Conservation (phyloP, 2,797 vertebrate species). For the Thripadectes ignobilis region DNA sequence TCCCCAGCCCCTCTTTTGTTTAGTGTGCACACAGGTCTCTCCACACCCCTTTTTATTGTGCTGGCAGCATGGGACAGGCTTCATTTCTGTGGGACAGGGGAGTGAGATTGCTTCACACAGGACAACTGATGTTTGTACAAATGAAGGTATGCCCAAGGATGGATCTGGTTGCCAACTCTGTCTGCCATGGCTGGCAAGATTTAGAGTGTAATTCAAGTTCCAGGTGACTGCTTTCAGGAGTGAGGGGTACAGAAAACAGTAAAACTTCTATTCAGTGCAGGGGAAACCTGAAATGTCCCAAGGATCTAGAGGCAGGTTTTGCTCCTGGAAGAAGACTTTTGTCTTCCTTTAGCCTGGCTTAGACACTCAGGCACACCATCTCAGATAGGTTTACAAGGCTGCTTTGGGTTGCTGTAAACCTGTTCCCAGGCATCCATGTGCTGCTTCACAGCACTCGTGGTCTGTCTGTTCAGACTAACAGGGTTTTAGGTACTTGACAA, state of each 20-base stretch:
- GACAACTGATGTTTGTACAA: not conserved
- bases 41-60: not conserved
- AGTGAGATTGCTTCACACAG: not conserved
- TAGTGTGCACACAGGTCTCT: not conserved
- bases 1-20: not conserved
- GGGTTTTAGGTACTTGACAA: not conserved
- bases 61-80: not conserved
- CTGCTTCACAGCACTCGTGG: not conserved
- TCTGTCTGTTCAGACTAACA: not conserved
- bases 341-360: not conserved
- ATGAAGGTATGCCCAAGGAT: not conserved
- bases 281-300: not conserved
- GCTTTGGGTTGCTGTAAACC: not conserved
- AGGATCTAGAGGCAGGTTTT: not conserved
- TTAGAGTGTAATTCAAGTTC: not conserved
- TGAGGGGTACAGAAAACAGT: not conserved
- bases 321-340: not conserved
- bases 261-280: not conserved
- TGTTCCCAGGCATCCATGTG: not conserved
- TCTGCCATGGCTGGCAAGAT: not conserved
- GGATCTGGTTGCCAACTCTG: not conserved
- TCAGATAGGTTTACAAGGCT: not conserved
- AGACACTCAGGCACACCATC: accelerated
- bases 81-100: not conserved
- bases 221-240: not conserved